phyloP scores from a whole-genome alignment of 30 jellyfish, hydroid and myxozoan species.

The Chironex yamaguchii region DNA sequence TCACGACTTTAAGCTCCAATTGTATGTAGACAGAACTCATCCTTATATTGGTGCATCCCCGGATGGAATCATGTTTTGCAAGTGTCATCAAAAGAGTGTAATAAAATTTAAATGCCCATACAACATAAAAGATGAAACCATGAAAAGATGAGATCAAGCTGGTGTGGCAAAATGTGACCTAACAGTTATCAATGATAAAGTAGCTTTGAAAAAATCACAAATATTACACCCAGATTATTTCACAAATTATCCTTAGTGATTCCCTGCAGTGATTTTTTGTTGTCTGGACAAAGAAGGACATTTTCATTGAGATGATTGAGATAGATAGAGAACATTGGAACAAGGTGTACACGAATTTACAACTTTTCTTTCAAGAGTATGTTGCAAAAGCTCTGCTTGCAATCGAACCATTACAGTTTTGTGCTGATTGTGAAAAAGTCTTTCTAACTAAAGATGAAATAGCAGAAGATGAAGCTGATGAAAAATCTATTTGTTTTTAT shows the following conservation, averaged over 20 bases:
- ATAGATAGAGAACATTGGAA: slow-evolving; percentile 31
- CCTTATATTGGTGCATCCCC: slow-evolving; percentile 71
- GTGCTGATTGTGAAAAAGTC: slow-evolving; percentile 72
- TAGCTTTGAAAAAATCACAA: slow-evolving; percentile 27
- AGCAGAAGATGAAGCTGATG: slow-evolving; percentile 31
- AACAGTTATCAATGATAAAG: not conserved
- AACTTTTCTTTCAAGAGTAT: slow-evolving; percentile 39
- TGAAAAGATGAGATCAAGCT: too few relatives aligned
- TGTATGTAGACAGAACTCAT: not conserved
- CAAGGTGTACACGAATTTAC: slow-evolving; percentile 16
- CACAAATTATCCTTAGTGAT: slow-evolving; percentile 26
- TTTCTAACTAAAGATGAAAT: slow-evolving; percentile 21
- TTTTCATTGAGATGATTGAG: slow-evolving; percentile 17
- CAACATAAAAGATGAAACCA: slow-evolving; percentile 6
- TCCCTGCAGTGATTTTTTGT: slow-evolving; percentile 11
- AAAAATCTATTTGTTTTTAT: slow-evolving; percentile 9
- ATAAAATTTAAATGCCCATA: slow-evolving; percentile 63
- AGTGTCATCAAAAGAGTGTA: slow-evolving; percentile 15
- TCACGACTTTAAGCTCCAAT: not conserved
- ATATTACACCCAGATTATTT: slow-evolving; percentile 52
- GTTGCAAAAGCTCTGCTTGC: slow-evolving; percentile 41
- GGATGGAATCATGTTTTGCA: slow-evolving; percentile 50
- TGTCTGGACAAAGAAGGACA: slow-evolving; percentile 38
- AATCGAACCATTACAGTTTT: slow-evolving; percentile 49
- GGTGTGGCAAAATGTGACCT: slow-evolving; percentile 25